Evolutionary conservation across 92 coral and sea anemone genomes (phyloP), one percentile per base, ranked within the genome.

Genomic region (Diadumene lineata): DNA sequence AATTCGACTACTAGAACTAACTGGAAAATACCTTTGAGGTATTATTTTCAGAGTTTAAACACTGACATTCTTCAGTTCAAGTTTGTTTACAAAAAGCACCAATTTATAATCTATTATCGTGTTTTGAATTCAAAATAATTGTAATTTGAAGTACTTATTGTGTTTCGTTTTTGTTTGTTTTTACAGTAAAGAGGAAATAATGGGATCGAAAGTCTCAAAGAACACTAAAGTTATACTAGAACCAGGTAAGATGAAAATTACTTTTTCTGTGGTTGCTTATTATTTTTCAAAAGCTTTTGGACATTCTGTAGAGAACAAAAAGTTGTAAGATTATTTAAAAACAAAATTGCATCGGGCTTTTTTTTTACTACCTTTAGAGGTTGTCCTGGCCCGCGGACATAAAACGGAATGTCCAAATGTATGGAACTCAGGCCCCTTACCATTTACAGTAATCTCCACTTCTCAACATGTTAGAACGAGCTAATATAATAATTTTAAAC

Each of bases 141-240:
- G 28, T 31, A 1, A 7, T 58, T 58, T 58, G 31, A 26, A 50
- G 43, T 56, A 22, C 53, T 25, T 56, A 60, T 53, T 38, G 11
- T 32, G 66, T 3, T 60, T 34, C 33, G 31, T 72, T 22, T 34
- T 38, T 38, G 48, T 4, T 13, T 4, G 48, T 38, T 1, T 53
- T 1, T 28, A 18, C 28, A 29, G 50, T 53, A n/a, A 33, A 17
- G 61, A 19, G 24, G 23, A 43, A 17, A 30, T 11, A 34, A 72
- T 72, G 77, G 77, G 77, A 19, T 72, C 77, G 53, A 72, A 18
- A 32, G 22, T 72, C 21, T 51, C 64, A 31, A 72, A 72, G 29
- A 50, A 72, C 30, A n/a, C n/a, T 38, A 72, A 56, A 25, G 56
- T 72, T 30, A 23, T 26, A 1, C 77, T 72, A 21, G 77, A 66